Evolutionary conservation across 2,888 invertebrate species (phyloP).

Genomic region (Xestobium rufovillosum): DNA sequence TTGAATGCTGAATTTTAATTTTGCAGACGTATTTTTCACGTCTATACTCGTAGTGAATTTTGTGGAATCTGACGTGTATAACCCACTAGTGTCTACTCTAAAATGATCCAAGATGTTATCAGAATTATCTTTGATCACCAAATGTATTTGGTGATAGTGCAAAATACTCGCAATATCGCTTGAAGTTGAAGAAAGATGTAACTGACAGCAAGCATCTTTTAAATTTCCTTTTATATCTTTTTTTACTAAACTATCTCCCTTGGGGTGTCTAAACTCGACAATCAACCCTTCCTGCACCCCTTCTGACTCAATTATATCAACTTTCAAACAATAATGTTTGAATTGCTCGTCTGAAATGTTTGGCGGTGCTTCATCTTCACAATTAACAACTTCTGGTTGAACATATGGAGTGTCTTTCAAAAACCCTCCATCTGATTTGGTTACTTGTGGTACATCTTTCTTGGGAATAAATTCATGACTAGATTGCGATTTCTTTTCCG

Average conservation of each 20-base stretch:
- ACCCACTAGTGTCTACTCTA: not conserved
- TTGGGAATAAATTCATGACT: not conserved
- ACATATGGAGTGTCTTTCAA: not conserved
- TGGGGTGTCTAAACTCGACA: conserved; percentile 37
- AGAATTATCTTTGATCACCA: conserved; percentile 30
- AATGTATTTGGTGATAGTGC: conserved; percentile 31
- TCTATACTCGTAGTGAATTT: not conserved
- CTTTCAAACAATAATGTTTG: conserved; percentile 28
- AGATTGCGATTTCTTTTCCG: too few species aligned
- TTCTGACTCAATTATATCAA: too few species aligned
- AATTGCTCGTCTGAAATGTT: not conserved
- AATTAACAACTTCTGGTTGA: not conserved
- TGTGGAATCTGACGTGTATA: not conserved
- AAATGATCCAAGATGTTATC: not conserved
- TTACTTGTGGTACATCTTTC: not conserved
- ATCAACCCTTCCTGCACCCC: conserved; percentile 25
- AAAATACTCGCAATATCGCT: conserved; percentile 30
- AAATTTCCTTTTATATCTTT: conserved; percentile 29
- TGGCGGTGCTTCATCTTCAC: not conserved
- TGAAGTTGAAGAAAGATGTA: conserved; percentile 31
- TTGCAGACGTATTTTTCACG: not conserved
- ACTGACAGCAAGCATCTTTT: conserved; percentile 27
- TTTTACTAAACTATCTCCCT: conserved; percentile 30
- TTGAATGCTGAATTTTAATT: not conserved
- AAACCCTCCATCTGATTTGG: not conserved